Base-by-base conservation (phyloP, 2,113 vertebrate species). In the Macquaria ambigua region DNA sequence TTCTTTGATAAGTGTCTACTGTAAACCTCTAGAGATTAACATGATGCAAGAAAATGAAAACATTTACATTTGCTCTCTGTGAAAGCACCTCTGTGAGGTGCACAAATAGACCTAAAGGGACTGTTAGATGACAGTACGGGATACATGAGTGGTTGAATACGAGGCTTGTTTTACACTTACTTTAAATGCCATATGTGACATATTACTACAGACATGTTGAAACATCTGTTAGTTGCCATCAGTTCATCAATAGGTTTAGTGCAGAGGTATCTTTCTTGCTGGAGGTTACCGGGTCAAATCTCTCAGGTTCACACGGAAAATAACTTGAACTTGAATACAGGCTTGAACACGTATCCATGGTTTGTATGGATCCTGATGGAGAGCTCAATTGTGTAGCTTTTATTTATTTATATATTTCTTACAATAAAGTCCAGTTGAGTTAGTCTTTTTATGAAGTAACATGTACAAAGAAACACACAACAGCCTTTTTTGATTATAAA, bases 251-350 rank as follows among this genome's bases (percentile, higher is more conserved):
- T 18, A 20, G 31, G 28, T 59, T 83, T 31, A 41, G 55, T 43
- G 62, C 28, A 43, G 55, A 77, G 43, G 23, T 14, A 79, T 86
- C 74, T 46, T 7, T 84, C 55, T 34, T 61, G 56, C 72, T 61
- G 18, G 31, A 74, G 84, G 79, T 79, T 46, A 71, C 0, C 1
- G 11, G 67, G 84, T 87, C 80, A 85, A 58, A 76, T 81, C 64
- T 67, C n/a, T 81, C 37, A 50, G 62, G 34, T 87, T 77, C 31
- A 68, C 48, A 25, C 6, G 6, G 74, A 78, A 84, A 84, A 46
- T 20, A 77, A 67, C 58, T 41, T 59, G 21, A 31, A 68, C 59
- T 53, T 50, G 8, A 56, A 59, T 39, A 66, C 31, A 37, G 11
- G 82, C 63, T 73, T 25, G 31, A 77, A 81, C 78, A 68, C 53